phyloP scores from a whole-genome alignment of 2,113 vertebrate species.

The Halichoerus grypus region DNA sequence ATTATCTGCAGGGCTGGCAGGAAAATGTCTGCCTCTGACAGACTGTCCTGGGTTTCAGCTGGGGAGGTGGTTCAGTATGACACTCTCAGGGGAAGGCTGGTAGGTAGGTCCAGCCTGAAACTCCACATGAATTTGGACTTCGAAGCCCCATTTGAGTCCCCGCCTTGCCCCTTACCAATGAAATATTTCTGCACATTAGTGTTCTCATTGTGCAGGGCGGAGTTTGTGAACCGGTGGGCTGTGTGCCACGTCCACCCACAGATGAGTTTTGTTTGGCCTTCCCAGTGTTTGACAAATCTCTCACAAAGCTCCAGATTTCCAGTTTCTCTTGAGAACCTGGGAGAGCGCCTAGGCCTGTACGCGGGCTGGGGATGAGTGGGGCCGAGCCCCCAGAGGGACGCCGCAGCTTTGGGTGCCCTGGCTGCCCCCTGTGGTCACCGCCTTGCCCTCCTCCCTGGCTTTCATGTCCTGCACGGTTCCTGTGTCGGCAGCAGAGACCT shows the following conservation, averaged over 20 bases:
- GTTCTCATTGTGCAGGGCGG: not conserved
- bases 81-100: not conserved
- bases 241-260: not conserved
- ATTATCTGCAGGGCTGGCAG: too few species aligned
- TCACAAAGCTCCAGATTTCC: conserved; percentile 43
- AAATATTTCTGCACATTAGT: not conserved
- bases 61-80: not conserved
- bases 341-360: not conserved
- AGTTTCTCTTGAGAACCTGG: conserved; percentile 28
- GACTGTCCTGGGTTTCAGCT: not conserved
- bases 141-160: not conserved
- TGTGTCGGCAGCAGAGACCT: not conserved
- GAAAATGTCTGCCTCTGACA: not conserved
- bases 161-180: not conserved
- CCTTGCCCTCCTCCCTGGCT: not conserved
- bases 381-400: not conserved
- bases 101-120: not conserved
- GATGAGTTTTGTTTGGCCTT: conserved; percentile 65
- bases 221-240: not conserved
- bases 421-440: rapidly evolving
- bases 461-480: rapidly evolving
- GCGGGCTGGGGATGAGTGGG: not conserved
- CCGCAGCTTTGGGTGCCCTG: rapidly evolving
- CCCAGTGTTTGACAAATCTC: not conserved
- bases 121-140: not conserved